Conservation (phyloP, 64 coral and sea anemone species). For the Montipora sp. region DNA sequence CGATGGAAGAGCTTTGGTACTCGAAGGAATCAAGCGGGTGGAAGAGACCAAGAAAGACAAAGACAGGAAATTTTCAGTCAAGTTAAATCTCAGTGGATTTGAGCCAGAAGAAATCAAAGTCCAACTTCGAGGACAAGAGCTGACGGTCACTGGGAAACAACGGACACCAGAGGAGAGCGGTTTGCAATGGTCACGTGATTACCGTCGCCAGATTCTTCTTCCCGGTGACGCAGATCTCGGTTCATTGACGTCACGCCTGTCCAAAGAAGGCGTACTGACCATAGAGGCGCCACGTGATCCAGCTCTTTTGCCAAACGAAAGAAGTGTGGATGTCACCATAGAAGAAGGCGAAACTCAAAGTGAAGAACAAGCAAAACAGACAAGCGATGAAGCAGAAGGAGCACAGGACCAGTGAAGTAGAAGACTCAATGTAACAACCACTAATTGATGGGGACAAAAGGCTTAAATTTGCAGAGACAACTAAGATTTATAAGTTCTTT, state of each 20-base stretch:
- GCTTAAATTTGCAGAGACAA: no score
- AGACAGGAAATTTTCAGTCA: constrained; percentile 77
- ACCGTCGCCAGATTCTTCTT: constrained; percentile 80
- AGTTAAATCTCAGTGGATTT: constrained; percentile 80
- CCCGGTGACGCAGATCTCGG: constrained; percentile 84
- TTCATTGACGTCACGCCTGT: constrained; percentile 69
- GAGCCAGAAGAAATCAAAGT: constrained; percentile 82
- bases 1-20: constrained; percentile 69
- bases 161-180: constrained; percentile 53
- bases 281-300: constrained; percentile 59
- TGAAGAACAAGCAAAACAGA: neutral
- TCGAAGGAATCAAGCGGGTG: constrained; percentile 28
- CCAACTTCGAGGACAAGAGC: constrained; percentile 71
- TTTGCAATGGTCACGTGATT: constrained; percentile 52
- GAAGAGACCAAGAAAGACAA: constrained; percentile 41
- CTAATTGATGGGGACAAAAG: no score
- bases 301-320: neutral
- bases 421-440: neutral
- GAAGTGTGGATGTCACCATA: neutral
- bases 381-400: neutral
- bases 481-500: no score
- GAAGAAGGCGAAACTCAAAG: neutral
- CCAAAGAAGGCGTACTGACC: constrained; percentile 74
- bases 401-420: neutral
- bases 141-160: constrained; percentile 71